Conservation (phyloP, 1,140 invertebrate genomes). For the Drosophila ogumai region DNA sequence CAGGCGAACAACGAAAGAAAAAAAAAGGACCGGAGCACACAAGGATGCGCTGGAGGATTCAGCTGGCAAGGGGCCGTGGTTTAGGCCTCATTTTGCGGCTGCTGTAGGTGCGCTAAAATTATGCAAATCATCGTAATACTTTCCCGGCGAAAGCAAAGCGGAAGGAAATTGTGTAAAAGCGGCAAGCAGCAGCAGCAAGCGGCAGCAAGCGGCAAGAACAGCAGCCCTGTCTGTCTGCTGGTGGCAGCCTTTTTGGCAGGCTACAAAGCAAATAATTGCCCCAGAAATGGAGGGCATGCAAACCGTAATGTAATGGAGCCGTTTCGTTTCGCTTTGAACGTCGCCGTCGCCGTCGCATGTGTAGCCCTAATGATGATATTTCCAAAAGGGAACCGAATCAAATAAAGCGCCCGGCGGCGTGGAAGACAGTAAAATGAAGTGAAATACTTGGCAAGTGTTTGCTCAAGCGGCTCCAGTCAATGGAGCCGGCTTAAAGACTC, state of each 20-base stretch:
- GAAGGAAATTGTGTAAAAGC: constrained; percentile 75
- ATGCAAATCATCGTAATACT: constrained; percentile 83
- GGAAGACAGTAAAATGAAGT: constrained; percentile 55
- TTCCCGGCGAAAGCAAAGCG: constrained; percentile 66
- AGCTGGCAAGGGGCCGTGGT: constrained; percentile 31
- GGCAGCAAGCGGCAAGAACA: constrained; percentile 7
- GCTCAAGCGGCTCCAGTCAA: constrained; percentile 48
- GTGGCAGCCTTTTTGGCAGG: constrained; percentile 56
- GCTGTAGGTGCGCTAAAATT: constrained; percentile 78
- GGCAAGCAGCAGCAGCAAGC: constrained; percentile 23
- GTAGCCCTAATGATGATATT: constrained; percentile 75
- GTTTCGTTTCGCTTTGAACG: constrained; percentile 71
- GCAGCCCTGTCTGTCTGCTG: constrained; percentile 42
- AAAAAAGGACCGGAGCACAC: constrained; percentile 16
- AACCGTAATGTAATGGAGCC: constrained; percentile 75
- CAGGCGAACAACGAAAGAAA: constrained; percentile 9
- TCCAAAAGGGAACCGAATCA: constrained; percentile 43
- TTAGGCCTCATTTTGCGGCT: constrained; percentile 55
- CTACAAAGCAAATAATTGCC: constrained; percentile 80
- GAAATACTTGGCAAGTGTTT: constrained; percentile 46
- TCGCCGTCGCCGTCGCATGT: constrained; percentile 53
- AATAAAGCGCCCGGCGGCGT: constrained; percentile 40
- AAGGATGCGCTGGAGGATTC: constrained; percentile 56
- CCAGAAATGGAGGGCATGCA: constrained; percentile 77
- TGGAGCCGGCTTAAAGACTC: constrained; percentile 45